Percentiles rank a stretch among this genome's conserved stretches.
phyloP scores from a whole-genome alignment of 1,140 invertebrate species.

The Zaprionus gabonicus region DNA sequence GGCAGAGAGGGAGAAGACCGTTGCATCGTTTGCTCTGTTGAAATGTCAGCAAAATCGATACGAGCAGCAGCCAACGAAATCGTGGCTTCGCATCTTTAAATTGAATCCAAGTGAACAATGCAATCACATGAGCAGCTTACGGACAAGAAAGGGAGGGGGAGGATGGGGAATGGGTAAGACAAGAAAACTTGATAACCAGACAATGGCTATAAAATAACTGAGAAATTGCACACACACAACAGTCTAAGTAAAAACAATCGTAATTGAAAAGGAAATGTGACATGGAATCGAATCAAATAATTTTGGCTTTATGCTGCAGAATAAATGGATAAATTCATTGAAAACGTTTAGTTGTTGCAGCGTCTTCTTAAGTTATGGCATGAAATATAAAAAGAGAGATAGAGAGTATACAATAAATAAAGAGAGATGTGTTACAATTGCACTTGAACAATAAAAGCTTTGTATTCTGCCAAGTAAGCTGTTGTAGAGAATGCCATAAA shows the following conservation, averaged over 20 bases:
- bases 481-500: neutral
- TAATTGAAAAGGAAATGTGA: slow-evolving; percentile 54
- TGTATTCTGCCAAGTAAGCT: neutral
- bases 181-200: slow-evolving; percentile 26
- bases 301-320: slow-evolving; percentile 4
- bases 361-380: neutral
- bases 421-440: neutral
- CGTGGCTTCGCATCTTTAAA: slow-evolving; percentile 29
- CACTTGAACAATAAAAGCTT: neutral
- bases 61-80: neutral
- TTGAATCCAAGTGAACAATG: slow-evolving; percentile 60
- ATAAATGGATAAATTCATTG: slow-evolving; percentile 6
- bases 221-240: slow-evolving; percentile 62
- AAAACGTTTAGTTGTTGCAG: neutral
- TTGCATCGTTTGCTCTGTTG: slow-evolving; percentile 31
- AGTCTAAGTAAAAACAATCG: slow-evolving; percentile 66
- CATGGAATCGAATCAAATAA: slow-evolving; percentile 18
- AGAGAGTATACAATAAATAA: neutral
- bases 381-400: neutral
- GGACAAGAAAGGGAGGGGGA: slow-evolving; percentile 8
- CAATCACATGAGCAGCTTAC: slow-evolving; percentile 61
- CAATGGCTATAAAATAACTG: slow-evolving; percentile 67
- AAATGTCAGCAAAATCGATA: slow-evolving; percentile 27
- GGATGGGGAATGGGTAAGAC: neutral
- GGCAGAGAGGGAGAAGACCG: slow-evolving; percentile 21